phyloP scores from a whole-genome alignment of 2,888 invertebrate genomes.

The Apamea monoglypha region DNA sequence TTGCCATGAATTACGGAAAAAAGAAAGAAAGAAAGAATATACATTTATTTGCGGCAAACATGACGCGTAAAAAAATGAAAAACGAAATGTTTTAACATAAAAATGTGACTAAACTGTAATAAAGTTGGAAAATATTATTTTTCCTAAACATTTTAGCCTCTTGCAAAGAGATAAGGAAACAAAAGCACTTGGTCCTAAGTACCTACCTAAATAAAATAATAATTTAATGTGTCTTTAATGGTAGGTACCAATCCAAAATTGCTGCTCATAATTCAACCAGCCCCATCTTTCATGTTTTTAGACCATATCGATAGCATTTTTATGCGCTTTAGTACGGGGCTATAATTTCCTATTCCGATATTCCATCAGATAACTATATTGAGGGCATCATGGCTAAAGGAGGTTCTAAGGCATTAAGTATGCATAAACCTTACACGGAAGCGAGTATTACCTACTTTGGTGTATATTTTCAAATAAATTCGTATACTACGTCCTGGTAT shows the following conservation, averaged over 20 bases:
- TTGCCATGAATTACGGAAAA: neutral
- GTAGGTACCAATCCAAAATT: neutral
- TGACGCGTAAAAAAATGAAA: too few species aligned
- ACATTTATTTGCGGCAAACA: too few species aligned
- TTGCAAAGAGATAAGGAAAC: neutral
- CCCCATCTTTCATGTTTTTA: conserved; percentile 17
- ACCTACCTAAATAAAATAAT: neutral
- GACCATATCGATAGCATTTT: conserved; percentile 44
- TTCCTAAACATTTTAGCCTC: too few species aligned
- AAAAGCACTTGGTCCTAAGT: neutral
- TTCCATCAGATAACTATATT: conserved; percentile 55
- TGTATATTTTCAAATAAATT: conserved; percentile 1
- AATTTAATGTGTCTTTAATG: neutral
- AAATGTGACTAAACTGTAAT: neutral
- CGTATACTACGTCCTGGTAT: neutral
- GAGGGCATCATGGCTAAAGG: conserved; percentile 45
- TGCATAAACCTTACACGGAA: conserved; percentile 39
- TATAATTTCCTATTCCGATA: conserved; percentile 56
- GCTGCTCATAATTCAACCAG: conserved; percentile 10
- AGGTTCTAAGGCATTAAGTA: conserved; percentile 36
- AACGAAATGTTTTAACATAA: neutral
- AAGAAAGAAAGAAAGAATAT: too few species aligned
- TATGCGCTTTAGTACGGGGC: conserved; percentile 44
- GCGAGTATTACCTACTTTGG: neutral
- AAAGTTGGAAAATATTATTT: too few species aligned